A percentile compares a stretch with the other conserved stretches of the same genome.
Evolutionary conservation across 2,888 invertebrate species (phyloP).

Genomic region (Chesias legatella): DNA sequence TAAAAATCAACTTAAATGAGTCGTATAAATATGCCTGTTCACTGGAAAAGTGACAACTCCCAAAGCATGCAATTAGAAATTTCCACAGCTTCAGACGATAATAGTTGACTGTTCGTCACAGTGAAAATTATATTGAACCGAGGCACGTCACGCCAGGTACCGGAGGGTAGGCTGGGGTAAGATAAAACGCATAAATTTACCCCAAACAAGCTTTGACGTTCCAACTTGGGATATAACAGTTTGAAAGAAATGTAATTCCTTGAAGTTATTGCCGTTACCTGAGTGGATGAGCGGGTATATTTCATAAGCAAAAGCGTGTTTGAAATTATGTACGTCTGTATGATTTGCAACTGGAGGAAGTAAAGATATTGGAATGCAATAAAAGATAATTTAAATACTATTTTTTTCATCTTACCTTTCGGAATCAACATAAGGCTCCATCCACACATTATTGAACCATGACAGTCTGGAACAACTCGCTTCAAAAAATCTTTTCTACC

Average conservation of each 20-base stretch:
- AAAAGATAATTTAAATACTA: too few relatives aligned
- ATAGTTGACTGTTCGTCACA: constrained; percentile 21
- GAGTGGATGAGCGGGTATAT: constrained; percentile 17
- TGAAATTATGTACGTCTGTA: too few relatives aligned
- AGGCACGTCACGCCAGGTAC: constrained; percentile 27
- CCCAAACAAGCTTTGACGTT: constrained; percentile 48
- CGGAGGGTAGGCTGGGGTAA: constrained; percentile 31
- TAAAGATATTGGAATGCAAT: too few relatives aligned
- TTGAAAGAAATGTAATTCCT: constrained; percentile 42
- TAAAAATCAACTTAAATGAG: too few relatives aligned
- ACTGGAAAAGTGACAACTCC: too few relatives aligned
- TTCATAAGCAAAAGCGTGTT: constrained; percentile 7
- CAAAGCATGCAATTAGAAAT: constrained; percentile 10
- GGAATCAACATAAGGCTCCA: too few relatives aligned
- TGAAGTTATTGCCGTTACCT: constrained; percentile 44
- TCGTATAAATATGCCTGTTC: too few relatives aligned
- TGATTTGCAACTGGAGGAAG: too few relatives aligned
- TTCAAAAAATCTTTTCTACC: too few relatives aligned
- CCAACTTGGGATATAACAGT: constrained; percentile 51
- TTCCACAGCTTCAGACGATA: constrained; percentile 14
- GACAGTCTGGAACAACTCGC: too few relatives aligned
- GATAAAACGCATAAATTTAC: constrained; percentile 55
- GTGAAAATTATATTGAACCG: constrained; percentile 15
- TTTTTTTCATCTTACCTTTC: too few relatives aligned
- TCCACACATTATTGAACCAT: too few relatives aligned